A percentile compares a stretch with the other conserved stretches of the same genome.
These are phyloP conservation scores for Emys orbicularis DNA, from an alignment of 2,797 vertebrate genomes.

Conservation along the genomic window DNA sequence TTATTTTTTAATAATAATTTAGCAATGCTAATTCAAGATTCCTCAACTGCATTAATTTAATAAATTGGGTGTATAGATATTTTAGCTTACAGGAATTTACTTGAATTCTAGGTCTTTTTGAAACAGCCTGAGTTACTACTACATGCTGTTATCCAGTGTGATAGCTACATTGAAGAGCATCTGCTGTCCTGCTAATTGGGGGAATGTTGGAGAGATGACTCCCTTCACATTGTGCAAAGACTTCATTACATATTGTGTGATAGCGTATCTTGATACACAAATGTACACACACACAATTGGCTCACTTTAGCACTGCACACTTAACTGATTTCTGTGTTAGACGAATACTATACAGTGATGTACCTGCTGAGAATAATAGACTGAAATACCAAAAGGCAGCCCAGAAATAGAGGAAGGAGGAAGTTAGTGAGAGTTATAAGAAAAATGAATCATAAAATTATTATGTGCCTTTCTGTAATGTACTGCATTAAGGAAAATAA, in stretches of 20 bases:
- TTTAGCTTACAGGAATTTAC: background rate
- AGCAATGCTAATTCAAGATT: background rate
- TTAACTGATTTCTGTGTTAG: background rate
- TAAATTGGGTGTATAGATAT: background rate
- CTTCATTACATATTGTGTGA: background rate
- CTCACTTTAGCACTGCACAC: background rate
- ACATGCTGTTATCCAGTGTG: background rate
- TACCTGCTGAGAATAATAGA: conserved; percentile 15
- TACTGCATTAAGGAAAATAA: conserved; percentile 46
- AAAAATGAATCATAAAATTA: conserved; percentile 60
- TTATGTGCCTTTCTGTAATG: conserved; percentile 62
- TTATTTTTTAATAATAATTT: background rate
- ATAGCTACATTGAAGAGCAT: background rate
- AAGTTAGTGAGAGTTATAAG: background rate
- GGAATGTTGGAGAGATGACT: background rate
- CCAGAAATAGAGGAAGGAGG: background rate
- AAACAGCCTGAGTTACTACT: background rate
- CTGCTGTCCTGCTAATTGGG: background rate
- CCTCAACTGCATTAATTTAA: background rate
- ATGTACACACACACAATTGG: background rate
- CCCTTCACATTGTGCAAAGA: background rate
- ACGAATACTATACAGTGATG: background rate
- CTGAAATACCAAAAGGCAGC: conserved; percentile 20
- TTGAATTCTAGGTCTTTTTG: background rate
- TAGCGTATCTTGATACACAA: background rate